phyloP scores from a whole-genome alignment of 2,888 invertebrate genomes.

The Epicampocera succincta region DNA sequence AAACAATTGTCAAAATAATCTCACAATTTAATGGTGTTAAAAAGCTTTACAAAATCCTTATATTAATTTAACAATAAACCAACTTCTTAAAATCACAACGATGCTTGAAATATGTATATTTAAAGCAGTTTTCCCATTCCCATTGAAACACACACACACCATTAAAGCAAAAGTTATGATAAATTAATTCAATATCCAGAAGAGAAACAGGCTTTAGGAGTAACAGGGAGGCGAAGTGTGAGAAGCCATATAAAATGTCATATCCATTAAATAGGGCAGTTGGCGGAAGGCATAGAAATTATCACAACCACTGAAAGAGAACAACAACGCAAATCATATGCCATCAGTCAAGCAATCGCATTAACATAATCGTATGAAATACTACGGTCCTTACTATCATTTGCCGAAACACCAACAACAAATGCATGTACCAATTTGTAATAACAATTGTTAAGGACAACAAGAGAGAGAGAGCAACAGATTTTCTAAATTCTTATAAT shows the following conservation, averaged over 20 bases:
- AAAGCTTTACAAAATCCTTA: neutral
- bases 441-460: slow-evolving; percentile 19
- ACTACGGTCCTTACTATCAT: slow-evolving; percentile 3
- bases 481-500: slow-evolving; percentile 81
- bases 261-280: slow-evolving; percentile 71
- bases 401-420: slow-evolving; percentile 22
- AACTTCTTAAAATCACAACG: neutral
- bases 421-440: slow-evolving; percentile 38
- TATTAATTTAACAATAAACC: slow-evolving; percentile 16
- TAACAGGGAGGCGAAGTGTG: neutral
- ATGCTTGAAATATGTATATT: neutral
- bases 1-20: slow-evolving; percentile 10
- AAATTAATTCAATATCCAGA: slow-evolving; percentile 44
- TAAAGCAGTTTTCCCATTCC: slow-evolving; percentile 19
- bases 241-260: slow-evolving; percentile 28
- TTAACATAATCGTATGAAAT: slow-evolving; percentile 41
- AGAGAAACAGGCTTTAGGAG: neutral
- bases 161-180: slow-evolving; percentile 44
- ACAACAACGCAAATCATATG: slow-evolving; percentile 57
- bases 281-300: slow-evolving; percentile 71
- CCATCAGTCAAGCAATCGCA: slow-evolving; percentile 11
- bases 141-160: slow-evolving; percentile 30
- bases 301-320: slow-evolving; percentile 49
- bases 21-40: slow-evolving; percentile 29
- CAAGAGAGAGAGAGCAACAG: slow-evolving; percentile 76